Percentiles rank a stretch among this genome's conserved stretches.
Conservation (phyloP, 2,113 vertebrate species). For the Meleagris gallopavo region DNA sequence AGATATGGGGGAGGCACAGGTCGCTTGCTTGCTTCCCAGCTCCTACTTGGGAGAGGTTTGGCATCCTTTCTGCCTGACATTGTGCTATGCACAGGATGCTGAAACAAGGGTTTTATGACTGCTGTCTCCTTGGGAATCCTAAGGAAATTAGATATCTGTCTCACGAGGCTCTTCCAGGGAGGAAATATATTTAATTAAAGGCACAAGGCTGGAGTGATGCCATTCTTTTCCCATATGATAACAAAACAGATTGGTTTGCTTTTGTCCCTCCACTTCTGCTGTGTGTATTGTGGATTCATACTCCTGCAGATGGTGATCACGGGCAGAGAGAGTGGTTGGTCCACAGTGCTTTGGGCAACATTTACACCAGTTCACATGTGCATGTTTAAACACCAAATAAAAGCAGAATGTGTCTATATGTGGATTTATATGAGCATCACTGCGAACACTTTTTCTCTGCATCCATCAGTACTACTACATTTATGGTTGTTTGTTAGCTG, state of each 20-base stretch:
- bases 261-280: background rate
- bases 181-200: background rate
- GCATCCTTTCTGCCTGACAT: conserved; percentile 1
- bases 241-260: background rate
- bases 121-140: background rate
- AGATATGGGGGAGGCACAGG: background rate
- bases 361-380: background rate
- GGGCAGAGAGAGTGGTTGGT: background rate
- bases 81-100: background rate
- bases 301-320: background rate
- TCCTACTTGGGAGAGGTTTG: background rate
- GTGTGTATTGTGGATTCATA: background rate
- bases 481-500: background rate
- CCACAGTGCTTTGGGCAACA: background rate
- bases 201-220: background rate
- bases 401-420: background rate
- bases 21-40: background rate
- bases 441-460: background rate
- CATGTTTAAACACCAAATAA: background rate
- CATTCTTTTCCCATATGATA: background rate
- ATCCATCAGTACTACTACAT: background rate
- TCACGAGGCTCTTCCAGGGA: background rate
- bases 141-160: conserved; percentile 25
- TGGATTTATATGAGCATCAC: background rate
- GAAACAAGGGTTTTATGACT: background rate